Percentiles rank a stretch among this genome's conserved stretches.
These are phyloP conservation scores for Ditylenchus weischeri DNA, from an alignment of 2,888 invertebrate species.

Conservation along the genomic window DNA sequence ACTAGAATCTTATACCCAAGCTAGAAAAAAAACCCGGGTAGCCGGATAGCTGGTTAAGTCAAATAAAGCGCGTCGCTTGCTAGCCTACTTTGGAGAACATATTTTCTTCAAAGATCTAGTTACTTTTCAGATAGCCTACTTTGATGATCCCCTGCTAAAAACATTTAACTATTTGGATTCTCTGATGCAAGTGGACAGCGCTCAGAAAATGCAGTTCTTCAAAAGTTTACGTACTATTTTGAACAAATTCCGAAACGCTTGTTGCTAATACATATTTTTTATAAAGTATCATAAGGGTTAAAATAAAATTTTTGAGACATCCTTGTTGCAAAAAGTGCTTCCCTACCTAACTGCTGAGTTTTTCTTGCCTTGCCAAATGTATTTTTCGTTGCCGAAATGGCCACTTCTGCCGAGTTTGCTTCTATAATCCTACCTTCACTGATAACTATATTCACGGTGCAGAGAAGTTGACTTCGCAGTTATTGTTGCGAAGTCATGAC, in stretches of 20 bases:
- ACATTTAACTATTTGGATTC: slow-evolving; percentile 90
- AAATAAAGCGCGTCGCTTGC: too few relatives aligned
- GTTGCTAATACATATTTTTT: background rate
- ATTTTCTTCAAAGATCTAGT: too few relatives aligned
- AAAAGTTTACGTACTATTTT: slow-evolving; percentile 77
- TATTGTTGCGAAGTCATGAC: too few relatives aligned
- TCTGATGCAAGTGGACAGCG: slow-evolving; percentile 92
- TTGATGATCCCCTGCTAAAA: slow-evolving; percentile 92
- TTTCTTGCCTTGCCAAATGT: slow-evolving; percentile 86
- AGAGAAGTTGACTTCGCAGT: too few relatives aligned
- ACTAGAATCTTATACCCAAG: too few relatives aligned
- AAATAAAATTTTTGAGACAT: slow-evolving; percentile 57
- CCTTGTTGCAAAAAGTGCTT: slow-evolving; percentile 69
- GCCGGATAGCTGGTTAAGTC: too few relatives aligned
- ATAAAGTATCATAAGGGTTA: background rate
- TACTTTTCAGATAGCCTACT: slow-evolving; percentile 75
- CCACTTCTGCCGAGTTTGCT: slow-evolving; percentile 78
- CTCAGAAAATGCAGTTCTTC: slow-evolving; percentile 95
- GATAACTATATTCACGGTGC: too few relatives aligned
- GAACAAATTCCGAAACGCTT: slow-evolving; percentile 39
- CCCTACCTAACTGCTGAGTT: slow-evolving; percentile 87
- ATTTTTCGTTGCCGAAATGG: slow-evolving; percentile 79
- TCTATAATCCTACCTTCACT: slow-evolving; percentile 77
- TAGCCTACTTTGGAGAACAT: too few relatives aligned
- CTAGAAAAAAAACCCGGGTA: too few relatives aligned